These are phyloP conservation scores for Anas platyrhynchos DNA, from an alignment of 2,113 vertebrate species.

Conservation along the genomic window DNA sequence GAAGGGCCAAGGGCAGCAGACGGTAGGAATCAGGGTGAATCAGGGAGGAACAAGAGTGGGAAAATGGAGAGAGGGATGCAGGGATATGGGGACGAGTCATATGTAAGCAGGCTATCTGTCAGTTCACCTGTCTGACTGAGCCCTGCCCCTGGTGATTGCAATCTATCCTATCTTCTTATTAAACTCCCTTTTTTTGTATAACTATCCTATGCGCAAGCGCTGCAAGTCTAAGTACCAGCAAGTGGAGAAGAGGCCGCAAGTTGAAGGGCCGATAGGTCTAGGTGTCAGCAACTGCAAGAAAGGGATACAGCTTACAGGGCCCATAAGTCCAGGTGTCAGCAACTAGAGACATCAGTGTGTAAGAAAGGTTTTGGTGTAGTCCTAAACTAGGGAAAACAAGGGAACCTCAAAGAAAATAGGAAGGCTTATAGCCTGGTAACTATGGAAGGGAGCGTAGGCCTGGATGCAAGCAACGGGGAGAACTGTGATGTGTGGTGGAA, in stretches of 20 bases:
- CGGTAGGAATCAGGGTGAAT: background rate
- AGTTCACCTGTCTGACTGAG: background rate
- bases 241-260: background rate
- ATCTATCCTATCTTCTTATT: fast-evolving
- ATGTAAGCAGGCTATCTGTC: background rate
- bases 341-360: background rate
- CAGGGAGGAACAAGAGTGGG: background rate
- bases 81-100: background rate
- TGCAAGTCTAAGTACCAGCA: background rate
- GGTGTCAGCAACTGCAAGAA: background rate
- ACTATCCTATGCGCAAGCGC: background rate
- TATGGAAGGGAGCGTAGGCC: background rate
- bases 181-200: background rate
- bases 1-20: background rate
- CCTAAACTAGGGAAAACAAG: too few species aligned
- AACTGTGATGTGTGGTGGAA: background rate
- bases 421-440: background rate
- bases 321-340: background rate
- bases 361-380: background rate
- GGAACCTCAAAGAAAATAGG: too few species aligned
- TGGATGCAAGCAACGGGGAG: background rate
- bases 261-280: background rate
- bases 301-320: background rate
- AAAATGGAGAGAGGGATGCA: background rate
- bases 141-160: background rate